A percentile compares a stretch with the other conserved stretches of the same genome.
These are phyloP conservation scores for Plectrocnemia conspersa DNA, from an alignment of 1,140 invertebrate genomes.

Conservation along the genomic window DNA sequence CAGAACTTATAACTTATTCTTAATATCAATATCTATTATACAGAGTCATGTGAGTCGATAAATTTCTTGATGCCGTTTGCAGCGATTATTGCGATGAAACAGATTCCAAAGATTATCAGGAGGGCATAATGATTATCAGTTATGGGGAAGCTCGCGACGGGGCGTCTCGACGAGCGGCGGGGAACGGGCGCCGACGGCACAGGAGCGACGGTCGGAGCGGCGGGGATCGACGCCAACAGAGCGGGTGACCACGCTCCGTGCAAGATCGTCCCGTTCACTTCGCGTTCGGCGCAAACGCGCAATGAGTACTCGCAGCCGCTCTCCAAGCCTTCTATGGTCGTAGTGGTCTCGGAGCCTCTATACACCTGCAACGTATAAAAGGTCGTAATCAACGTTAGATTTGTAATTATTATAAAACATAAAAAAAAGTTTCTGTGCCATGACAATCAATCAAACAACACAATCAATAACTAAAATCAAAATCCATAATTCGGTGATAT, in stretches of 20 bases:
- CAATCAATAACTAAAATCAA: too few relatives aligned
- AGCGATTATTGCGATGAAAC: constrained; percentile 61
- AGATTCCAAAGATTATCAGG: constrained; percentile 57
- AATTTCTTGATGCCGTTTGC: constrained; percentile 53
- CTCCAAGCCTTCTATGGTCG: constrained; percentile 61
- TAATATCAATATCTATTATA: constrained; percentile 13
- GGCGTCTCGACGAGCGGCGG: constrained; percentile 33
- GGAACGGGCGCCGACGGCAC: constrained; percentile 34
- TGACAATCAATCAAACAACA: too few relatives aligned
- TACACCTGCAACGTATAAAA: constrained; percentile 68
- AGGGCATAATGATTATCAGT: constrained; percentile 62
- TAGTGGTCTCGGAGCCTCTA: constrained; percentile 61
- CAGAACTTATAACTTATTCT: too few relatives aligned
- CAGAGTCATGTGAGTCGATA: constrained; percentile 39
- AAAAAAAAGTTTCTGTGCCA: too few relatives aligned
- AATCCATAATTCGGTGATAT: too few relatives aligned
- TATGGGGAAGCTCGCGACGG: constrained; percentile 47
- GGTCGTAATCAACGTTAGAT: too few relatives aligned
- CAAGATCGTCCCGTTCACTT: constrained; percentile 54
- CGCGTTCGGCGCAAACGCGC: constrained; percentile 67
- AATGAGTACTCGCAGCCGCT: constrained; percentile 66
- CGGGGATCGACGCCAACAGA: constrained; percentile 32
- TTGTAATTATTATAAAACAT: too few relatives aligned
- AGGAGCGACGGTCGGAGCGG: constrained; percentile 22
- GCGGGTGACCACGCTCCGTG: constrained; percentile 58